Evolutionary conservation across 2,888 invertebrate genomes (phyloP).

Genomic region (Thecophora atra): DNA sequence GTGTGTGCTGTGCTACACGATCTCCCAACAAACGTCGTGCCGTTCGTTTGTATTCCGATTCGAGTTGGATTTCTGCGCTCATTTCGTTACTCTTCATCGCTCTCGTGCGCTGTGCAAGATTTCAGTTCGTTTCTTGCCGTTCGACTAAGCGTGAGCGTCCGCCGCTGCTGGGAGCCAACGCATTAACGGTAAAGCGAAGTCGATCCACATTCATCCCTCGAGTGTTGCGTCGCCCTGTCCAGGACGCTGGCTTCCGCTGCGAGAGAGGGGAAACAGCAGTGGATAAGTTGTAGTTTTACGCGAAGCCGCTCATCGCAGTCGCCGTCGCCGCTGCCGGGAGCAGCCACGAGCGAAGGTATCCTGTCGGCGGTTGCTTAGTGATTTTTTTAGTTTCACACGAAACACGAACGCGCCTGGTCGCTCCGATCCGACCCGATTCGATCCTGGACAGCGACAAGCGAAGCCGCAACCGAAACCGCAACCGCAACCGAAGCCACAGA

Average conservation of each 20-base stretch:
- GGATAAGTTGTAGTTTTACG: background rate
- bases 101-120: constrained; percentile 38
- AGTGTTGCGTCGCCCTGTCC: background rate
- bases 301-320: background rate
- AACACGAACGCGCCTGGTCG: constrained; percentile 63
- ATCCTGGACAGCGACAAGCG: too few relatives aligned
- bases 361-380: constrained; percentile 47
- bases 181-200: background rate
- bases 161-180: background rate
- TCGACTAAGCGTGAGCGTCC: constrained; percentile 55
- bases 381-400: constrained; percentile 64
- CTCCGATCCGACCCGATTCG: background rate
- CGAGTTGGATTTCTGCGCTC: constrained; percentile 34
- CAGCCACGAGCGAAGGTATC: constrained; percentile 45
- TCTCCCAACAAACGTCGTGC: constrained; percentile 4
- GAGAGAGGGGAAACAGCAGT: background rate
- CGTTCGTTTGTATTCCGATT: constrained; percentile 15
- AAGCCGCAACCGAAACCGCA: too few relatives aligned
- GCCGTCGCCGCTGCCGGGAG: constrained; percentile 35
- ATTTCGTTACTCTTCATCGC: constrained; percentile 43
- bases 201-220: background rate
- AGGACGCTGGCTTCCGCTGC: background rate
- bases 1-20: constrained; percentile 1
- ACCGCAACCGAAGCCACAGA: too few relatives aligned
- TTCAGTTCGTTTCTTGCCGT: constrained; percentile 55